Percentiles rank a stretch among this genome's conserved stretches.
These are phyloP conservation scores for Panagrolaimus sp. DNA, from an alignment of 1,140 invertebrate genomes.

Conservation along the genomic window DNA sequence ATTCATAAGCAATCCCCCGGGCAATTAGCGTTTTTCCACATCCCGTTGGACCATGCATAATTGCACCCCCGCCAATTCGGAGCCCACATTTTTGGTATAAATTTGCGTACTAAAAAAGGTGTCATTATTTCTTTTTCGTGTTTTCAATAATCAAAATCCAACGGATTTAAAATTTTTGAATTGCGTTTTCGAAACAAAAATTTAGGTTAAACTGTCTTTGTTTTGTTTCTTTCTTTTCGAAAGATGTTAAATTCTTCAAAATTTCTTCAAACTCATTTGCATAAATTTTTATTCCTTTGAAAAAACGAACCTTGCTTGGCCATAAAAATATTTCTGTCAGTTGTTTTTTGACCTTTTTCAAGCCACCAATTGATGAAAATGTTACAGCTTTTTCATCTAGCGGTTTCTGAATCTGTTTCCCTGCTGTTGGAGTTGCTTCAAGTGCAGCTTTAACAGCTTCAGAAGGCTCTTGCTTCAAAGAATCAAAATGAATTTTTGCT, in stretches of 20 bases:
- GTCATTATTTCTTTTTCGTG: too few relatives aligned
- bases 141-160: too few relatives aligned
- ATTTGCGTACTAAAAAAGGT: slow-evolving; percentile 70
- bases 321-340: slow-evolving; percentile 76
- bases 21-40: slow-evolving; percentile 80
- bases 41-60: slow-evolving; percentile 90
- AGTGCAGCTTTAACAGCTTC: not conserved
- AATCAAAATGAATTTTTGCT: not conserved
- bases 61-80: slow-evolving; percentile 74
- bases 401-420: not conserved
- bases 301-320: slow-evolving; percentile 70
- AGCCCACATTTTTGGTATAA: slow-evolving; percentile 75
- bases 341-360: slow-evolving; percentile 70
- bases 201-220: not conserved
- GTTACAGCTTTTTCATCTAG: slow-evolving; percentile 20
- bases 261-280: not conserved
- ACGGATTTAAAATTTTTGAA: too few relatives aligned
- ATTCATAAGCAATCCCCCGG: slow-evolving; percentile 72
- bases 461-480: not conserved
- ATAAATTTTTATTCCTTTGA: slow-evolving; percentile 15
- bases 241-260: slow-evolving; percentile 8
- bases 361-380: slow-evolving; percentile 71
- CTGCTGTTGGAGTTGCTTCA: slow-evolving; percentile 4
- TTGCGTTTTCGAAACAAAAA: not conserved
- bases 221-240: not conserved